phyloP scores from a whole-genome alignment of 2,113 vertebrate species.

The Neotragus pygmaeus region DNA sequence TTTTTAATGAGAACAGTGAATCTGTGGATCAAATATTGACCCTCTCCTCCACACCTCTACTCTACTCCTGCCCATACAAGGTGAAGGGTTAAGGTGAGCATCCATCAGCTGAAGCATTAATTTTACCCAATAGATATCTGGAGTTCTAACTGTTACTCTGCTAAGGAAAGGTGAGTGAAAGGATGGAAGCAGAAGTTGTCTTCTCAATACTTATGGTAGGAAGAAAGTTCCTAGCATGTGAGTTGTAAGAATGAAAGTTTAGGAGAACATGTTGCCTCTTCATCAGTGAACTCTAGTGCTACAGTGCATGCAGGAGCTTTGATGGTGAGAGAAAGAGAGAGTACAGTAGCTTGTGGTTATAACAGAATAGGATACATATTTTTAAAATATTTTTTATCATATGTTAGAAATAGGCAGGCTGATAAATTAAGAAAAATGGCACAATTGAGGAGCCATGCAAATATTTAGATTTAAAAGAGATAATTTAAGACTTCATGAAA shows the following conservation, averaged over 20 bases:
- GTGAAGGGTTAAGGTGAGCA: neutral
- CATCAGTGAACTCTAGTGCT: neutral
- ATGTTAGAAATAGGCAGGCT: neutral
- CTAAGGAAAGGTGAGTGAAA: neutral
- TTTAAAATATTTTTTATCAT: neutral
- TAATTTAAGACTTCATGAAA: neutral
- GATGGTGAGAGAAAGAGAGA: neutral
- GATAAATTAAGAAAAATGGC: neutral
- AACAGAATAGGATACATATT: neutral
- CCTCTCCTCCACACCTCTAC: accelerated
- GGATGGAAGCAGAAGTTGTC: neutral
- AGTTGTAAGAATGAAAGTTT: neutral
- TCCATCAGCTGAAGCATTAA: neutral
- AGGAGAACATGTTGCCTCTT: neutral
- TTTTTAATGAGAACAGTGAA: neutral
- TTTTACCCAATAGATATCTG: neutral
- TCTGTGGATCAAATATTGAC: neutral
- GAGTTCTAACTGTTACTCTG: neutral
- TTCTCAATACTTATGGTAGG: neutral
- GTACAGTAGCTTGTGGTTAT: neutral
- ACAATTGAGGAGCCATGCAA: neutral
- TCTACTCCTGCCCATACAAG: neutral
- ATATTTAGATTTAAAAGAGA: neutral
- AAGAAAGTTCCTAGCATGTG: neutral
- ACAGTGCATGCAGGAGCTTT: neutral